Evolutionary conservation across 1,140 invertebrate genomes (phyloP), one percentile per base, ranked within the genome.

Genomic region (Atopsyche davidsoni): DNA sequence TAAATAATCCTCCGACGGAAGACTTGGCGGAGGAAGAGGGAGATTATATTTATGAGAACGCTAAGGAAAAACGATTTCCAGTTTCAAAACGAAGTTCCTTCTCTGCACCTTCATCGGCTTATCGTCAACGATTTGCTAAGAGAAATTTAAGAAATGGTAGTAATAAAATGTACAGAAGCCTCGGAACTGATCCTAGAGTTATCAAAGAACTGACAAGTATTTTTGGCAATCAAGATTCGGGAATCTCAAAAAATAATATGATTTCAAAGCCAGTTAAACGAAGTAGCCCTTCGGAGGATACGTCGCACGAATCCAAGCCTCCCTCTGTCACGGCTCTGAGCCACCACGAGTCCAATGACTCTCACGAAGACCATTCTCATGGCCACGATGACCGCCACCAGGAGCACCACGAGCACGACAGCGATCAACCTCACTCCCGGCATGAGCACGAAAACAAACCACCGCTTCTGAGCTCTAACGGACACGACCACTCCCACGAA

Each of bases 41-140:
- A 40, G 68, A 68, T 53, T 71, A 67, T 51, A 35, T 63, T 9
- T 72, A 69, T 50, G 67, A 72, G 48, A 54, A 59, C 13, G 59
- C 68, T 13, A 54, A 52, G 28, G 70, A 76, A 57, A 82, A 82
- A 68, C 68, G 78, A 2, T 81, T 81, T 60, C 78, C 79, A 11
- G 77, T 83, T n/a, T 67, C 77, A 17, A 82, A 82, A 64, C 66
- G 80, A 22, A 78, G 75, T 53, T 76, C 71, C 60, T 70, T 70
- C 1, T 59, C 67, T 11, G 67, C 66, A 31, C 41, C 34, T 21
- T 47, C 42, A 38, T 19, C 32, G 17, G 19, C 31, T n/a, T 42
- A 51, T 31, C 48, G 34, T 16, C 21, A 40, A 48, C 21, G 24
- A 21, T 25, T 51, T 9, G 17, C 39, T 13, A 54, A 51, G 51